phyloP scores from a whole-genome alignment of 2,113 vertebrate genomes.

The Amazona vittata region DNA sequence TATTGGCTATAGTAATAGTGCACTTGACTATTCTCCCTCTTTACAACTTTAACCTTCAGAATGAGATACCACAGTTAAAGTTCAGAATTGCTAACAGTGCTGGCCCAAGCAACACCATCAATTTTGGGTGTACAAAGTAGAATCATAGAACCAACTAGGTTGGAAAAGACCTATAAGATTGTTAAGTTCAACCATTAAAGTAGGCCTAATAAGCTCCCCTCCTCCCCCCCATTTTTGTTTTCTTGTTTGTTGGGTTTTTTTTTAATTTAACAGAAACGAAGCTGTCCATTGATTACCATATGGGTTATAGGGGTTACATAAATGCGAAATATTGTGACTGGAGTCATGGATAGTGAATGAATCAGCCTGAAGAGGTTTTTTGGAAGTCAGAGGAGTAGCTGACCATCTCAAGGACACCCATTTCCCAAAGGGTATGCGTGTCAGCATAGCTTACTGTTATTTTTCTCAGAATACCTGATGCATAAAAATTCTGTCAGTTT shows the following conservation, averaged over 20 bases:
- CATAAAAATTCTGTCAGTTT: slow-evolving; percentile 42
- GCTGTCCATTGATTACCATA: slow-evolving; percentile 39
- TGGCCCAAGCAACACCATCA: slow-evolving; percentile 2
- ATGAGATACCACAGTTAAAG: slow-evolving; percentile 52
- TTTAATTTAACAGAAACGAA: not conserved
- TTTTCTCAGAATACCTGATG: slow-evolving; percentile 46
- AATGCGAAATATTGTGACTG: slow-evolving; percentile 27
- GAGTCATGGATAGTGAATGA: not conserved
- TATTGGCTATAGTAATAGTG: slow-evolving; percentile 11
- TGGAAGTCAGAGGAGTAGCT: slow-evolving; percentile 49
- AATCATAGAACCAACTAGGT: not conserved
- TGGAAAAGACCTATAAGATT: not conserved
- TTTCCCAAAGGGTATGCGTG: not conserved
- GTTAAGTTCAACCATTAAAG: not conserved
- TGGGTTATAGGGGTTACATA: slow-evolving; percentile 32
- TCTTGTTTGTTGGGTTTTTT: not conserved
- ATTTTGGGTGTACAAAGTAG: slow-evolving; percentile 18
- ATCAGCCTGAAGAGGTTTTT: slow-evolving; percentile 40
- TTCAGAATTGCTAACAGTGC: not conserved
- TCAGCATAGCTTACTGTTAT: slow-evolving; percentile 37
- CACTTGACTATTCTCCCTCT: slow-evolving; percentile 35
- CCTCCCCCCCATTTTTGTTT: fast-evolving
- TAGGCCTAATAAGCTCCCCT: not conserved
- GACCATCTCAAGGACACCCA: not conserved
- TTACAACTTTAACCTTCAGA: slow-evolving; percentile 44